phyloP scores from a whole-genome alignment of 2,113 vertebrate species.

The Casuarius casuarius region DNA sequence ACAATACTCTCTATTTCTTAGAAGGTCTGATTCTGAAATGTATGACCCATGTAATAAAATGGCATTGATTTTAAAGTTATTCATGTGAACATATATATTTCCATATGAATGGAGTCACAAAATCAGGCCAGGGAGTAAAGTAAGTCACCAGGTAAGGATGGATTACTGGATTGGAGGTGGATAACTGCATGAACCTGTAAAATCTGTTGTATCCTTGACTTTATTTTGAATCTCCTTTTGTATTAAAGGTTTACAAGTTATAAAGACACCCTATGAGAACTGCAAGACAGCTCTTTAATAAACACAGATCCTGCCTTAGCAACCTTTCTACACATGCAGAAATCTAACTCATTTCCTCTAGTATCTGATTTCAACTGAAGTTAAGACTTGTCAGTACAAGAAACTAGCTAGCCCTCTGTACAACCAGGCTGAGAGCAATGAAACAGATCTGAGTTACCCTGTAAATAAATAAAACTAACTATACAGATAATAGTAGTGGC shows the following conservation, averaged over 20 bases:
- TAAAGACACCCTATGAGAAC: background rate
- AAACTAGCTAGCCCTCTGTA: background rate
- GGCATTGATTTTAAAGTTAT: background rate
- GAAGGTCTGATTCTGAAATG: background rate
- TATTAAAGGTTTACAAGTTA: background rate
- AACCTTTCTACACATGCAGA: background rate
- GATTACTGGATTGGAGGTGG: background rate
- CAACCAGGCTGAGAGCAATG: background rate
- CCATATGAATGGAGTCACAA: background rate
- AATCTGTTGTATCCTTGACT: background rate
- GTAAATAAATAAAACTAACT: background rate
- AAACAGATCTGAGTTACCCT: background rate
- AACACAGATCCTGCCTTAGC: background rate
- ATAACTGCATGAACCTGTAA: background rate
- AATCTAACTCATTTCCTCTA: slow-evolving; percentile 25
- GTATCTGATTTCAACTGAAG: slow-evolving; percentile 19
- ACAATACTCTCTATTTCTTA: background rate
- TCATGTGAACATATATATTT: background rate
- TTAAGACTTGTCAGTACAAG: background rate
- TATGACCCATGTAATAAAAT: background rate
- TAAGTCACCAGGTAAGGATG: background rate
- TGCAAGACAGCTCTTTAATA: slow-evolving; percentile 26
- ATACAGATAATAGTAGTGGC: background rate
- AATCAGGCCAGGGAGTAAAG: background rate
- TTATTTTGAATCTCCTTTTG: slow-evolving; percentile 20